Percentiles rank a stretch among this genome's conserved stretches.
Evolutionary conservation across 2,888 invertebrate species (phyloP).

Genomic region (Hypolimnas misippus): DNA sequence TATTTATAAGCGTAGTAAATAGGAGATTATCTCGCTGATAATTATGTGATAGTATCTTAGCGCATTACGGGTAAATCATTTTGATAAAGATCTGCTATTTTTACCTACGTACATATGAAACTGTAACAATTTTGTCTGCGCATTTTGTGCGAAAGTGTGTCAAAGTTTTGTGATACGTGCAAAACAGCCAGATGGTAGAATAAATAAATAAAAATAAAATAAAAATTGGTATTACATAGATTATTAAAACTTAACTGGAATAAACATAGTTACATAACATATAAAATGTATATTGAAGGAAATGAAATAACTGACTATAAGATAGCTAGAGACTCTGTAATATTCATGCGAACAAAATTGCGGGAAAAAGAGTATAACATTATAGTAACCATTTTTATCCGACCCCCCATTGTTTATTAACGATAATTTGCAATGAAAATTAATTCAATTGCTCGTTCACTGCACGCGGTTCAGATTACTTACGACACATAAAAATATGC

Average conservation of each 20-base stretch:
- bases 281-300: too few relatives aligned
- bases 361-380: too few relatives aligned
- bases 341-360: too few relatives aligned
- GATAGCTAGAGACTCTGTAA: too few relatives aligned
- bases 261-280: too few relatives aligned
- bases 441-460: slow-evolving; percentile 30
- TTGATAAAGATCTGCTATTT: neutral
- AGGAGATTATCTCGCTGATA: slow-evolving; percentile 7
- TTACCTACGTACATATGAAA: neutral
- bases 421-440: slow-evolving; percentile 33
- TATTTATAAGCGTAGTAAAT: slow-evolving; percentile 48
- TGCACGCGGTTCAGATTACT: slow-evolving; percentile 21
- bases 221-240: too few relatives aligned
- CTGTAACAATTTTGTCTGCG: neutral
- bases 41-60: slow-evolving; percentile 5
- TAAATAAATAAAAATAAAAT: too few relatives aligned
- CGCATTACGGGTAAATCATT: neutral
- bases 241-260: too few relatives aligned
- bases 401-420: slow-evolving; percentile 43
- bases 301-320: too few relatives aligned
- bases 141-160: neutral
- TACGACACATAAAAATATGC: slow-evolving; percentile 22
- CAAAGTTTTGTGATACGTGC: too few relatives aligned
- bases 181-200: neutral
- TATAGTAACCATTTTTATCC: slow-evolving; percentile 26